Conservation (phyloP, 2,797 vertebrate genomes). For the Alfaro cultratus region DNA sequence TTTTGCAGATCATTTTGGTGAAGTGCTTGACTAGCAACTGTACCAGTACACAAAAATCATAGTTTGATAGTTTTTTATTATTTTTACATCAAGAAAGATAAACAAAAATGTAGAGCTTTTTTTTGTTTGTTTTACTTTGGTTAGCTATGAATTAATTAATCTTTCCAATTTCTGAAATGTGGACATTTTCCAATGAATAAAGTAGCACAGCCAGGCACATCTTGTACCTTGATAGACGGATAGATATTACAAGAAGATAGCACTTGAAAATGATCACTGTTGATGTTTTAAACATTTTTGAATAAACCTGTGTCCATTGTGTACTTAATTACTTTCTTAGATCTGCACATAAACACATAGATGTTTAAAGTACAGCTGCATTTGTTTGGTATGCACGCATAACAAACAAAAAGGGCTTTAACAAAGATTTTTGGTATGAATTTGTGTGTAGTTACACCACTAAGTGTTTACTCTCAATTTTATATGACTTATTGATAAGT, state of each 20-base stretch:
- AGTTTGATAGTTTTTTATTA: neutral
- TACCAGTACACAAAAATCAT: neutral
- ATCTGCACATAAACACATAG: neutral
- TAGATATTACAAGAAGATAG: neutral
- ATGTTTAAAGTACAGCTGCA: neutral
- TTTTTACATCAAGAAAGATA: neutral
- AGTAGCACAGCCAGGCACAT: neutral
- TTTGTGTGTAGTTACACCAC: neutral
- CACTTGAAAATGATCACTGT: neutral
- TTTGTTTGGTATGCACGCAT: neutral
- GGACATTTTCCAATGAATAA: neutral
- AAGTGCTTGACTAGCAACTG: neutral
- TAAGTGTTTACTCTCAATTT: neutral
- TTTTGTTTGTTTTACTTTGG: neutral
- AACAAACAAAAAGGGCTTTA: no score
- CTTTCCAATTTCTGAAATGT: neutral
- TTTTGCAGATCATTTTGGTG: neutral
- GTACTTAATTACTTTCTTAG: neutral
- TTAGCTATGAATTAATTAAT: neutral
- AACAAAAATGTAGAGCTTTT: neutral
- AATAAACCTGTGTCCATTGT: neutral
- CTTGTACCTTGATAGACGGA: neutral
- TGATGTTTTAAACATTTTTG: neutral
- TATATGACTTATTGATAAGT: neutral
- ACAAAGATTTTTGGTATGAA: neutral